Percentiles rank a stretch among this genome's conserved stretches.
Evolutionary conservation across 2,113 vertebrate genomes (phyloP).

Genomic region (Syrmaticus mikado): DNA sequence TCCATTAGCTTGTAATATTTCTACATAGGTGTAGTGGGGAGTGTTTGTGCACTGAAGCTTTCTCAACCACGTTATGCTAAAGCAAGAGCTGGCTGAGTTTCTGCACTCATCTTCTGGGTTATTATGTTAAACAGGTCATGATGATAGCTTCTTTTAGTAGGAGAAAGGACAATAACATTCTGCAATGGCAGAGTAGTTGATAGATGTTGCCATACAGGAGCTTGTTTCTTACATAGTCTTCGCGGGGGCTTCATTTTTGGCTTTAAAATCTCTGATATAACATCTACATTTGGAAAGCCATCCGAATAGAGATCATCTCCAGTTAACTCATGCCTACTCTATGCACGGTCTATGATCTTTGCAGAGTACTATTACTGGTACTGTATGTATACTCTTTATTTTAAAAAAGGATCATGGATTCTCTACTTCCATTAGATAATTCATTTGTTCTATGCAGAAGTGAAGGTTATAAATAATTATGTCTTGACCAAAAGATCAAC

Average conservation of each 20-base stretch:
- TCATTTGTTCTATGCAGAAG: neutral
- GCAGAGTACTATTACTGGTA: neutral
- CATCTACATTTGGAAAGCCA: neutral
- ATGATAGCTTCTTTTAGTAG: slow-evolving; percentile 30
- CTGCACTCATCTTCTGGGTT: neutral
- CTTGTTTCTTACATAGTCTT: neutral
- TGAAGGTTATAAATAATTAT: neutral
- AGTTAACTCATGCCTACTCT: neutral
- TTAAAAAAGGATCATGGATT: neutral
- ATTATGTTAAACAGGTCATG: neutral
- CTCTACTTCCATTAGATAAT: neutral
- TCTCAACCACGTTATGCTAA: neutral
- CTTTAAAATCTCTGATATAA: neutral
- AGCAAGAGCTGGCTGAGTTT: neutral
- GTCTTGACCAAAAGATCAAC: neutral
- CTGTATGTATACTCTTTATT: neutral
- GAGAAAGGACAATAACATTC: neutral
- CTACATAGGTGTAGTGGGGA: fast-evolving
- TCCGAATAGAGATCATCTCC: neutral
- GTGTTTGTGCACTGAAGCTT: fast-evolving
- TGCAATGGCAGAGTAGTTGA: neutral
- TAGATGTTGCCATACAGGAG: neutral
- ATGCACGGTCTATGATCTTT: neutral
- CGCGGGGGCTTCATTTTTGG: neutral
- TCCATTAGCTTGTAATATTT: neutral